Percentiles rank a stretch among this genome's conserved stretches.
Evolutionary conservation across 64 coral and sea anemone genomes (phyloP).

Genomic region (Montipora sp.): DNA sequence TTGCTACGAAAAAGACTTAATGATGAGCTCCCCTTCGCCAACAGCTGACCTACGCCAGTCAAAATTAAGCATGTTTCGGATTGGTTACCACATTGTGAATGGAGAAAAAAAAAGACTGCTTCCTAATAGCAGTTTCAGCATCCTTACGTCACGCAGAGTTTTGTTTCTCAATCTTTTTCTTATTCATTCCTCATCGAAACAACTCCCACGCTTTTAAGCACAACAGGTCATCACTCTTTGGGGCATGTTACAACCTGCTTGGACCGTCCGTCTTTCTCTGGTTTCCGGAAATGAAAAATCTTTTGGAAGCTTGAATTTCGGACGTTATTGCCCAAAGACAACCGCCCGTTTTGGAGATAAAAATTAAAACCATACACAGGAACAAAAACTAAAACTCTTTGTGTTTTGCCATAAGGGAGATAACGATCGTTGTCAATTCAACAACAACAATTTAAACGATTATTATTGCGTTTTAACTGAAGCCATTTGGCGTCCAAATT

Average conservation of each 20-base stretch:
- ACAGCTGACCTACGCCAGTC: no score
- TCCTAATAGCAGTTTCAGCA: background rate
- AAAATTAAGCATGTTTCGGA: no score
- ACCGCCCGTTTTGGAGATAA: conserved; percentile 26
- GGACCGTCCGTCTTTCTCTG: background rate
- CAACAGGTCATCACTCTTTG: conserved; percentile 20
- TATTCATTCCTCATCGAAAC: background rate
- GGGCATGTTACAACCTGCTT: background rate
- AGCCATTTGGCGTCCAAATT: background rate
- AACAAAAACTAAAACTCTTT: conserved; percentile 7
- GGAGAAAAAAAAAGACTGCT: no score
- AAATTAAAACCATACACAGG: conserved; percentile 26
- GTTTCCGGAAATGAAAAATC: conserved; percentile 26
- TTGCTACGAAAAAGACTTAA: no score
- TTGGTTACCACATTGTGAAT: no score
- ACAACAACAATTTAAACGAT: background rate
- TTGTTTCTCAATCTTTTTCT: background rate
- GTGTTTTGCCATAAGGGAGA: background rate
- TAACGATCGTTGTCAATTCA: background rate
- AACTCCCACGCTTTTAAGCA: background rate
- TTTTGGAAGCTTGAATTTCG: conserved; percentile 29
- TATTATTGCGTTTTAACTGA: background rate
- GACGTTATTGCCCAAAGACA: conserved; percentile 20
- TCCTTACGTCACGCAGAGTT: conserved; percentile 9
- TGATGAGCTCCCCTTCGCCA: no score